Evolutionary conservation across 2,113 vertebrate species (phyloP), one percentile per base, ranked within the genome.

Genomic region (Phalacrocorax aristotelis): DNA sequence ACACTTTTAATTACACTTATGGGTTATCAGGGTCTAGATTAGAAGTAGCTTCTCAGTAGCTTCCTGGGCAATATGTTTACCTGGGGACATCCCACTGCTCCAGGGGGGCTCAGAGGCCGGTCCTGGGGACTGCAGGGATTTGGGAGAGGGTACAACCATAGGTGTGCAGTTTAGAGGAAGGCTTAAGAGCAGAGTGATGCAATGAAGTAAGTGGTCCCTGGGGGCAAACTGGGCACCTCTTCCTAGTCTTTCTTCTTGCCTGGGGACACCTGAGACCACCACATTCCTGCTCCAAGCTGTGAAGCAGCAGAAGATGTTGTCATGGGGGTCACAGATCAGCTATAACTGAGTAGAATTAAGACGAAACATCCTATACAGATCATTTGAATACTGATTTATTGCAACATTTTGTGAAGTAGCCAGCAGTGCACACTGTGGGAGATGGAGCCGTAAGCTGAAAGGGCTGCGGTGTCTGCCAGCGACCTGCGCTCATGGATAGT

Each of bases 371-470:
- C 30, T 16, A 10, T 7, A 15, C 29, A 42, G 48, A 22, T 48
- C 4, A 18, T 36, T 42, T 70, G 42, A 36, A 27, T 27, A 15
- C 38, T 44, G 46, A 38, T 76, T 68, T 52, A n/a, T 40, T n/a
- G 55, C 80, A 69, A 16, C 16, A 5, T n/a, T 61, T n/a, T 40
- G 80, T 48, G 55, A 23, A 54, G 20, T 5, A 40, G 40, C 34
- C 55, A 18, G 29, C 2, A 4, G 48, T 5, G 19, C 23, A 13
- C 8, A 3, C 2, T 23, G 27, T 2, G 1, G 61, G 46, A 68
- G 38, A 15, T 46, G 77, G 71, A 61, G 34, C 12, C 16, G 5
- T 10, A 11, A 69, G 13, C 40, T 15, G 48, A 40, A 30, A 21
- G n/a, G 49, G 17, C 54, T 54, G 9, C 4, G 0, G 8, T 8